Evolutionary conservation across 2,888 invertebrate genomes (phyloP).

Genomic region (Amiota minor): DNA sequence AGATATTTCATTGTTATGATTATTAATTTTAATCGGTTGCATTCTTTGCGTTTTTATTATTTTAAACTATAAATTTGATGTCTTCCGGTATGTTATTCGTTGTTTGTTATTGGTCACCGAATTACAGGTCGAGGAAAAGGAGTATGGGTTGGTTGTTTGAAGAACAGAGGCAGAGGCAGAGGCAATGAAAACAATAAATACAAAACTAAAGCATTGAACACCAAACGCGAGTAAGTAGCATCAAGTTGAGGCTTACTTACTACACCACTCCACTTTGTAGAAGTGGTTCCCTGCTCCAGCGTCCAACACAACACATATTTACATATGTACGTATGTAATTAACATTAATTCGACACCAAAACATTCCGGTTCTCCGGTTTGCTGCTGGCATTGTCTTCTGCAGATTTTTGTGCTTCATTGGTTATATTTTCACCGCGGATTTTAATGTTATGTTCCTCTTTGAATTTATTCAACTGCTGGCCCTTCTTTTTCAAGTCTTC

Average conservation of each 20-base stretch:
- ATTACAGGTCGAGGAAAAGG: too few relatives aligned
- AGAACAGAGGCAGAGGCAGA: not conserved
- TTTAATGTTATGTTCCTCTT: conserved; percentile 90
- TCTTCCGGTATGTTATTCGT: not conserved
- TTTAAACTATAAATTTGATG: conserved; percentile 2
- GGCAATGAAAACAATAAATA: conserved; percentile 21
- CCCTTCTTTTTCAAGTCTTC: conserved; percentile 91
- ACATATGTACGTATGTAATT: too few relatives aligned
- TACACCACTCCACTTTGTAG: too few relatives aligned
- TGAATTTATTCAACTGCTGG: conserved; percentile 91
- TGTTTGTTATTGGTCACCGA: not conserved
- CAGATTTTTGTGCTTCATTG: conserved; percentile 67
- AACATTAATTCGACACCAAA: conserved; percentile 73
- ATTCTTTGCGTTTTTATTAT: not conserved
- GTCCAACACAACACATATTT: too few relatives aligned
- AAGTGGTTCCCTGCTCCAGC: too few relatives aligned
- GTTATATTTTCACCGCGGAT: conserved; percentile 80
- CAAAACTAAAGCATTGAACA: conserved; percentile 2
- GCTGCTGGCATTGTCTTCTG: conserved; percentile 51
- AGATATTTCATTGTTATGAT: conserved; percentile 5
- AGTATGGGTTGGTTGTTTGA: not conserved
- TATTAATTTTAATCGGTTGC: conserved; percentile 21
- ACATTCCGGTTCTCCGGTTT: conserved; percentile 76
- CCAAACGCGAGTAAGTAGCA: not conserved
- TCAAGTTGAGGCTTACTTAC: too few relatives aligned